Evolutionary conservation across 2,797 vertebrate species (phyloP).

Genomic region (Graptemys geographica): DNA sequence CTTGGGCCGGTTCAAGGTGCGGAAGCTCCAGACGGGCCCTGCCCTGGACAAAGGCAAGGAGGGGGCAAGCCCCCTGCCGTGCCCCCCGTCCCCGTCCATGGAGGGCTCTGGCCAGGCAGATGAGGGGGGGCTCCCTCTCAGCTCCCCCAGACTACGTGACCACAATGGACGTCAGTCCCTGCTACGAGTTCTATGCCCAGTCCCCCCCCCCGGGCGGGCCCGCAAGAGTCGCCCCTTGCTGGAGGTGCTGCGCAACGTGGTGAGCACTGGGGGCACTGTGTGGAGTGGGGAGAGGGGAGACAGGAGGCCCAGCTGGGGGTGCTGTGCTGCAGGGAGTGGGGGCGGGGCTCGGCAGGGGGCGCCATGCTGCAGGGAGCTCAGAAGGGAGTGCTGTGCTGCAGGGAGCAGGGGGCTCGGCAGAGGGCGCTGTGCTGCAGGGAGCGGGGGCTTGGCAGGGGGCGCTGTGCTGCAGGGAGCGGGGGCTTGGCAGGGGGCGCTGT

Average conservation of each 20-base stretch:
- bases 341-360: no score
- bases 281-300: not conserved
- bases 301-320: no score
- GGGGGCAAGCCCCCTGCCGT: not conserved
- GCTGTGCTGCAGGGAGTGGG: no score
- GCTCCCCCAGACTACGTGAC: slow-evolving; percentile 76
- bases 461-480: no score
- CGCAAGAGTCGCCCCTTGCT: slow-evolving; percentile 71
- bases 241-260: slow-evolving; percentile 76
- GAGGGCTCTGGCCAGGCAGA: not conserved
- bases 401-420: no score
- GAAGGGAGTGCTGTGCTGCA: no score
- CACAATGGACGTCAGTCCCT: slow-evolving; percentile 73
- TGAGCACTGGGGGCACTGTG: slow-evolving; percentile 20
- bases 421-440: no score
- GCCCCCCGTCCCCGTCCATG: not conserved
- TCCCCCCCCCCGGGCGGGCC: slow-evolving; percentile 53
- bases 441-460: no score
- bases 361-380: no score
- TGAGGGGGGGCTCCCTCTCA: not conserved
- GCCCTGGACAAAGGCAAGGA: not conserved
- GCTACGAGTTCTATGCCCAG: slow-evolving; percentile 78
- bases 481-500: no score
- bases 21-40: not conserved
- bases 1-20: not conserved